Evolutionary conservation across 2,888 invertebrate genomes (phyloP), one percentile per base, ranked within the genome.

Genomic region (Amiota mariae): DNA sequence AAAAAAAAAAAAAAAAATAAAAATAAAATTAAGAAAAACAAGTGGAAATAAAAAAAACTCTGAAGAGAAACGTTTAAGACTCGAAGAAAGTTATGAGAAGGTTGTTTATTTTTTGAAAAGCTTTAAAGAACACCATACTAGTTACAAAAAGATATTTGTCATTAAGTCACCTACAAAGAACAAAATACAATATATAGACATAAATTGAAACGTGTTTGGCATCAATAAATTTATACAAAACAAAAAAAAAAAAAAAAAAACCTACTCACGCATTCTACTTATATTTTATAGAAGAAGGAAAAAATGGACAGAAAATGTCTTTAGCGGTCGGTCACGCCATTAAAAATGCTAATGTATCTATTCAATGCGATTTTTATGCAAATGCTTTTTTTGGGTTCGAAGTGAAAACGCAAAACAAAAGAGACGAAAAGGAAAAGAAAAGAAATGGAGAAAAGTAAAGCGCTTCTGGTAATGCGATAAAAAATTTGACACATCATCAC

Each of bases 331-430:
- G 85, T 77, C 79, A 77, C 75, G 74, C 85, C 85, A 84, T 84
- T 84, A 84, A 86, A 85, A 84, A 86, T 86, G 84, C 84, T 84
- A 84, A 84, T 84, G 86, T 86, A 80, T 84, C 86, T 79, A 86
- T 84, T 86, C 74, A 84, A 84, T 84, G 84, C 80, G 86, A 86
- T 76, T 86, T 84, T 86, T 83, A 84, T 84, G 84, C 86, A 84
- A 84, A 84, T 84, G 86, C 76, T 79, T 15, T 24, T 59, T 59
- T 59, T 83, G 85, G 85, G 86, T 81, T 85, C 80, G 82, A 86
- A 78, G 80, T 85, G 80, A 85, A 85, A 78, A 81, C 63, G 4
- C 13, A 36, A 24, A 63, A 61, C 36, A 36, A 57, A 57, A 57
- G 15, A 18, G 57, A 13, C 4, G 66, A 13, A 66, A 66, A 36